Conservation (phyloP, 2,113 vertebrate species). For the Sigmodon hispidus region DNA sequence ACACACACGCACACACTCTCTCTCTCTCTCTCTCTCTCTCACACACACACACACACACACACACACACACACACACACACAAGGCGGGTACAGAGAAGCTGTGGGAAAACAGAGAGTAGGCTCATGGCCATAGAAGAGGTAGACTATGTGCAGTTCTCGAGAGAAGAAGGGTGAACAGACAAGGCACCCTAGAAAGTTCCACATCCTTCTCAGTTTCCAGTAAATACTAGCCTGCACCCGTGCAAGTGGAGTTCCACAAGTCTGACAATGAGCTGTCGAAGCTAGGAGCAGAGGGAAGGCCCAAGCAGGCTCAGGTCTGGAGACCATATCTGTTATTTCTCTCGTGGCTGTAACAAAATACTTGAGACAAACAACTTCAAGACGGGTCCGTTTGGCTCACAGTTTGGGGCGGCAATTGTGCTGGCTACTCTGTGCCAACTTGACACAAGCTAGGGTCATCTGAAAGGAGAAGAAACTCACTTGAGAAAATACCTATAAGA, state of each 20-base stretch:
- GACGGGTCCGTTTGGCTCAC: neutral
- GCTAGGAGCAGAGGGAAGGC: neutral
- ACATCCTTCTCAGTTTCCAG: neutral
- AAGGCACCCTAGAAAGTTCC: neutral
- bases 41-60: too few species aligned
- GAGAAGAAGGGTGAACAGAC: neutral
- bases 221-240: neutral
- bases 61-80: too few species aligned
- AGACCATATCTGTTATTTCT: neutral
- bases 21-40: too few species aligned
- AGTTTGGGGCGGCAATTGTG: neutral
- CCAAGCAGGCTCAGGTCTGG: neutral
- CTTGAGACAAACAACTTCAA: neutral
- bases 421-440: neutral
- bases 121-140: neutral
- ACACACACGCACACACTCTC: too few species aligned
- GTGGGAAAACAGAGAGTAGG: too few species aligned
- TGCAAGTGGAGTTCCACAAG: neutral
- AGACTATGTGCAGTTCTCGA: neutral
- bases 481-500: neutral
- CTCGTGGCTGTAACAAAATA: neutral
- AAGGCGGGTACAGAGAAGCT: neutral
- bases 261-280: neutral
- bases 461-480: neutral
- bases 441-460: neutral